Evolutionary conservation across 2,113 vertebrate genomes (phyloP).

Genomic region (Apaloderma vittatum): DNA sequence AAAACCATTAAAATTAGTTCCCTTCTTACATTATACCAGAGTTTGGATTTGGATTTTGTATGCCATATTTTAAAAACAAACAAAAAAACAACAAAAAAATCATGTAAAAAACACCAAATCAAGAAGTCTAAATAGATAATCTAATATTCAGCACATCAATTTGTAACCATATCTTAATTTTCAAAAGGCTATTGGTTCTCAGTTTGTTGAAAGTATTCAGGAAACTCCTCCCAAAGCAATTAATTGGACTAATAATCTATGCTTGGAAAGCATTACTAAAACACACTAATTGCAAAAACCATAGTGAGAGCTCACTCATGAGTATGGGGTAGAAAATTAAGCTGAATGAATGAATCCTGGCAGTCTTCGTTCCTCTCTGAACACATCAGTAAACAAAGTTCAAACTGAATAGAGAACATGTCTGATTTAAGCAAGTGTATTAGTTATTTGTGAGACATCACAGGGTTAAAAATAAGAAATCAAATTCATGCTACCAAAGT

Average conservation of each 20-base stretch:
- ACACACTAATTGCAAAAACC: constrained; percentile 25
- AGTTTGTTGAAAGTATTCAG: constrained; percentile 46
- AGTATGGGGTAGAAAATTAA: constrained; percentile 52
- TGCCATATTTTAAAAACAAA: neutral
- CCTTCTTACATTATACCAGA: neutral
- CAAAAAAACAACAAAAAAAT: neutral
- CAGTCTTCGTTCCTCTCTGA: constrained; percentile 35
- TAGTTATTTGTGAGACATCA: neutral
- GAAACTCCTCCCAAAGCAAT: constrained; percentile 51
- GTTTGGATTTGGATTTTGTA: neutral
- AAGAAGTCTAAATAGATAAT: neutral
- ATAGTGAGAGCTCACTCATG: neutral
- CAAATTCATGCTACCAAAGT: neutral
- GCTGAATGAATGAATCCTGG: constrained; percentile 46
- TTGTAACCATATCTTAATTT: constrained; percentile 41
- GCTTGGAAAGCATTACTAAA: neutral
- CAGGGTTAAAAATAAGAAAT: neutral
- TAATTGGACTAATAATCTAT: constrained; percentile 46
- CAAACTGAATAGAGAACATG: neutral
- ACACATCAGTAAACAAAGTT: neutral
- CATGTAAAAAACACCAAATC: neutral
- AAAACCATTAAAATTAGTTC: neutral
- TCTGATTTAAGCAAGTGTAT: neutral
- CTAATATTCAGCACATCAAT: neutral
- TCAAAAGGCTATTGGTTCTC: constrained; percentile 7